Evolutionary conservation across 2,797 vertebrate species (phyloP).

Genomic region (Psittacula echo): DNA sequence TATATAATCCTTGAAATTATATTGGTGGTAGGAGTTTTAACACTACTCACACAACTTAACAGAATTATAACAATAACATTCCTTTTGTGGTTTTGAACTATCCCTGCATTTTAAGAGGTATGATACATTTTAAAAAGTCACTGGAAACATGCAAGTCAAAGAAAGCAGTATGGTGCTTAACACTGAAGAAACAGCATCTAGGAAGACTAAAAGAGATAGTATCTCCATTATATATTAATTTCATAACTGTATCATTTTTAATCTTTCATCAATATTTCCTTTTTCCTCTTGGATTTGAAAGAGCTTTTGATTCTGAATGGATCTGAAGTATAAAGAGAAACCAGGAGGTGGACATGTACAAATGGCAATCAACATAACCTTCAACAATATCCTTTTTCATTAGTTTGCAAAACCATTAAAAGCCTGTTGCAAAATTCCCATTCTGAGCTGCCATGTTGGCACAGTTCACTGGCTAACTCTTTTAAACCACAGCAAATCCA

Average conservation of each 20-base stretch:
- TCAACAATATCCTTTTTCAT: background rate
- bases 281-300: background rate
- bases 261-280: background rate
- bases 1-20: background rate
- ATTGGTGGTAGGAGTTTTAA: background rate
- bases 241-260: background rate
- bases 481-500: constrained; percentile 10
- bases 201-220: background rate
- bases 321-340: background rate
- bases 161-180: background rate
- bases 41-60: background rate
- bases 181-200: background rate
- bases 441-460: background rate
- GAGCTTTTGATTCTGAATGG: background rate
- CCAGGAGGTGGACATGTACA: background rate
- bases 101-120: background rate
- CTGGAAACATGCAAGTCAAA: background rate
- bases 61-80: background rate
- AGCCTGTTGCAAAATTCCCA: background rate
- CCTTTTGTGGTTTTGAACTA: background rate
- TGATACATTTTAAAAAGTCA: background rate
- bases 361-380: background rate
- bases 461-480: background rate
- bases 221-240: background rate
- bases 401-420: background rate